Base-by-base conservation (phyloP, 2,888 invertebrate species). In the Trilocha varians region DNA sequence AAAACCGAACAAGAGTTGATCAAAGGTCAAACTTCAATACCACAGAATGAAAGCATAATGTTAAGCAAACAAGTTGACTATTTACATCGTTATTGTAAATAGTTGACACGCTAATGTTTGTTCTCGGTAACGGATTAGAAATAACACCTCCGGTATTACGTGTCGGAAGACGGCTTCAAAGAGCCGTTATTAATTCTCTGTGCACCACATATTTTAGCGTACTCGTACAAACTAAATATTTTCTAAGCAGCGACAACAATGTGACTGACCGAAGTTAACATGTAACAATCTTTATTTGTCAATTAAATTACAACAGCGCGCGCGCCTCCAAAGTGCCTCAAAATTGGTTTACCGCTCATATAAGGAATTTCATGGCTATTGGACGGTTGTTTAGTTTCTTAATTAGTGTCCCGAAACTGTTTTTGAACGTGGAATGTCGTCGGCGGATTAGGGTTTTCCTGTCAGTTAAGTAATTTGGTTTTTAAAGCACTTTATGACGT, bases 361-460 rank as follows among this genome's bases (percentile, higher is more conserved):
- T 78, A 78, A 76, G 79, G 77, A 79, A 79, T 83, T 83, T 78
- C 77, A 77, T 79, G 71, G 77, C 70, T 73, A 73, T 80, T 74
- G 70, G 70, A 55, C 47, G 62, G 67, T 70, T 79, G 74, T 78
- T 82, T 78, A 73, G 69, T 62, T 65, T 69, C 67, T 74, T 84
- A 82, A 83, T 84, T 84, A 82, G 79, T 72, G 59, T 58, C 66
- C 60, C 49, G 52, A 61, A 59, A 57, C 55, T 59, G 54, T 66
- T 70, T 62, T 69, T 56, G 50, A 62, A 64, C 66, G 54, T 63
- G 70, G 68, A 66, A 69, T 69, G 59, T 59, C 54, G 59, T 55
- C 46, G 55, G 45, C 50, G 49, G 69, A 70, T 75, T 69, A 71
- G 63, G 54, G 52, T 43, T 65, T 70, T 64, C 63, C 63, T 62